These are phyloP conservation scores for Tetrax tetrax DNA, from an alignment of 2,113 vertebrate genomes.

Conservation along the genomic window DNA sequence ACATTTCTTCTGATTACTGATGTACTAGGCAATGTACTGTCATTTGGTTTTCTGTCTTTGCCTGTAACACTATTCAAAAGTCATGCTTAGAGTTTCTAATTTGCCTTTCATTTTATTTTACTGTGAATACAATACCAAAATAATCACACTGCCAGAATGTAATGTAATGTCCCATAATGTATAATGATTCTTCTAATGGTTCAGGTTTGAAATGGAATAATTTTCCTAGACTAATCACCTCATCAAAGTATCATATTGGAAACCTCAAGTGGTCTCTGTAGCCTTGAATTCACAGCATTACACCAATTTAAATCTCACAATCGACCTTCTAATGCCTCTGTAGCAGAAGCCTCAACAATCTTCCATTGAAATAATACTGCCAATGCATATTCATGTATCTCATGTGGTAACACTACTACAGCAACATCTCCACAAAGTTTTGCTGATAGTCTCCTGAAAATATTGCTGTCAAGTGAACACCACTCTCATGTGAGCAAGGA, in stretches of 20 bases:
- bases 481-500: fast-evolving
- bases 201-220: not conserved
- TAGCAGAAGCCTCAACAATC: not conserved
- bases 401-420: not conserved
- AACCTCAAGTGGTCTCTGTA: not conserved
- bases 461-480: not conserved
- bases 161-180: not conserved
- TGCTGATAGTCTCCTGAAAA: not conserved
- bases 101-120: not conserved
- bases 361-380: not conserved
- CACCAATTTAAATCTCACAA: not conserved
- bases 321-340: not conserved
- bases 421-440: not conserved
- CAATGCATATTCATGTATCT: not conserved
- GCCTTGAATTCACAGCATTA: not conserved
- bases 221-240: constrained; percentile 32
- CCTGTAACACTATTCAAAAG: not conserved
- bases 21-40: not conserved
- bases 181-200: not conserved
- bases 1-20: not conserved
- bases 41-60: not conserved
- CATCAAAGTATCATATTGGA: not conserved
- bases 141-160: not conserved
- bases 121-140: not conserved
- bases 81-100: not conserved